Conservation (phyloP, 2,888 invertebrate genomes). For the Athalia rosae region DNA sequence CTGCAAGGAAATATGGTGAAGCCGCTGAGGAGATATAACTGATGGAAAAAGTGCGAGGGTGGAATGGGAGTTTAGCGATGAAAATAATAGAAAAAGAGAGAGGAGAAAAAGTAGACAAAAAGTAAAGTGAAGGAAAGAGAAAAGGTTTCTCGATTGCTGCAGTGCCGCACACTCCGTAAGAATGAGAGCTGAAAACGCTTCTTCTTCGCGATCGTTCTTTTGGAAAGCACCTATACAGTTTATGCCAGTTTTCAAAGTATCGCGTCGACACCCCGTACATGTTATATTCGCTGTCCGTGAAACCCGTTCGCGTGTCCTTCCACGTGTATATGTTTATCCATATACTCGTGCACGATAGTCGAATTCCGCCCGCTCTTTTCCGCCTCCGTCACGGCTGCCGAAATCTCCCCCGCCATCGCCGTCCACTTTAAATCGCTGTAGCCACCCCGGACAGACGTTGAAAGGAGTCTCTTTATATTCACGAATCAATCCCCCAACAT, state of each 20-base stretch:
- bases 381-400: background rate
- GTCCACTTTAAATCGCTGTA: slow-evolving; percentile 3
- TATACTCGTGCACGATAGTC: no score
- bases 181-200: background rate
- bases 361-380: no score
- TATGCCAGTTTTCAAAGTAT: slow-evolving; percentile 33
- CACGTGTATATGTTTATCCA: background rate
- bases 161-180: background rate
- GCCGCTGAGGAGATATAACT: background rate
- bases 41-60: background rate
- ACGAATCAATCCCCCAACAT: slow-evolving; percentile 52
- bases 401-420: background rate
- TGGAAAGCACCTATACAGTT: slow-evolving; percentile 35
- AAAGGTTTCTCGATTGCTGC: slow-evolving; percentile 25
- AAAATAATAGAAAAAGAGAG: background rate
- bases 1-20: background rate
- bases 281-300: slow-evolving; percentile 1
- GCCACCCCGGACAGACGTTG: slow-evolving; percentile 26
- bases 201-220: slow-evolving; percentile 39
- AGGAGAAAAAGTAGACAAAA: background rate
- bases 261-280: slow-evolving; percentile 23
- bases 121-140: background rate
- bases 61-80: background rate
- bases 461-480: slow-evolving; percentile 50
- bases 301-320: background rate